Percentiles rank a stretch among this genome's conserved stretches.
These are phyloP conservation scores for Geophilus truncorum DNA, from an alignment of 2,888 invertebrate species.

Conservation along the genomic window DNA sequence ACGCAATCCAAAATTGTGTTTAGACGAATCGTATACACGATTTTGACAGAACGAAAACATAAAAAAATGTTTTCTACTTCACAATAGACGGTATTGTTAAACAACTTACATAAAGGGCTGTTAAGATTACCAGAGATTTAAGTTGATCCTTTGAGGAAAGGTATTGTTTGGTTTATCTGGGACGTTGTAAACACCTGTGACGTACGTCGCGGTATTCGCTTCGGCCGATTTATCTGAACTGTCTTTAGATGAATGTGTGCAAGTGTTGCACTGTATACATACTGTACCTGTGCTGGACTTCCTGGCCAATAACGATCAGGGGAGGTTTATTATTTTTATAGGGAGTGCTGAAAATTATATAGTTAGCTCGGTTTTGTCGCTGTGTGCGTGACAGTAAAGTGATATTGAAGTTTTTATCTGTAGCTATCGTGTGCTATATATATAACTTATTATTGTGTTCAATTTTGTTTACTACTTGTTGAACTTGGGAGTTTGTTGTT, in stretches of 20 bases:
- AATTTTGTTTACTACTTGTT: not conserved
- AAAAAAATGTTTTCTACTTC: too few species aligned
- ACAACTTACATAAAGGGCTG: too few species aligned
- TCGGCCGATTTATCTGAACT: not conserved
- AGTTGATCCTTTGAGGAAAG: not conserved
- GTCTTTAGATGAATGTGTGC: not conserved
- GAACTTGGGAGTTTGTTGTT: too few species aligned
- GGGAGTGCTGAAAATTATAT: not conserved
- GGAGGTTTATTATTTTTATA: not conserved
- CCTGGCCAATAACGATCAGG: not conserved
- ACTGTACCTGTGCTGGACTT: not conserved
- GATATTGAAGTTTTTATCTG: not conserved
- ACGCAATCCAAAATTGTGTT: too few species aligned
- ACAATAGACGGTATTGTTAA: too few species aligned
- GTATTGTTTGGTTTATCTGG: not conserved
- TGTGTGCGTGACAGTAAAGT: not conserved
- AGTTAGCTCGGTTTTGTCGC: not conserved
- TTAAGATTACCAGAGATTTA: not conserved
- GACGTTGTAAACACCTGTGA: not conserved
- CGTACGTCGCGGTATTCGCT: not conserved
- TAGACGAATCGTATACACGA: too few species aligned
- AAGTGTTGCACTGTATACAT: not conserved
- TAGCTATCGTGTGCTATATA: too few species aligned
- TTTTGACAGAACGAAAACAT: too few species aligned
- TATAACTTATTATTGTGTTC: too few species aligned